Base-by-base conservation (phyloP, 2,797 vertebrate genomes). In the Sebastes steindachneri region DNA sequence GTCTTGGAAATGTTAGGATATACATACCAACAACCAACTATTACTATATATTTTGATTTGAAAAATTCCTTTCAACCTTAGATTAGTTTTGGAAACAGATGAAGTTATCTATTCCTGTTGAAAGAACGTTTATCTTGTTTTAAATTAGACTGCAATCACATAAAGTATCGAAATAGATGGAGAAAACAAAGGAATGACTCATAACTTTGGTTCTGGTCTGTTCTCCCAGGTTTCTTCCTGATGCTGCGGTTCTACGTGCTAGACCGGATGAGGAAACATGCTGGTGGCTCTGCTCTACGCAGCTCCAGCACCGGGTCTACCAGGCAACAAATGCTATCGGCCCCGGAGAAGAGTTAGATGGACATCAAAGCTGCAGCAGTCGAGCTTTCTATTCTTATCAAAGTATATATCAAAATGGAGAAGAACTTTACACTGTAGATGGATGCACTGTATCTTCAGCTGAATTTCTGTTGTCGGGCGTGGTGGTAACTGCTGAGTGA, bases 191-290 rank as follows among this genome's bases (percentile, higher is more conserved):
- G 3, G 1, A 68, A 8, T 65, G 11, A 48, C 7, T 67, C 37
- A 15, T n/a, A 60, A 21, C 21, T 31, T 21, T 73, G n/a, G 17
- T 64, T 68, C 14, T 68, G 17, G 2, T 73, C 53, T 80, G n/a
- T 54, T 23, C 29, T 21, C 10, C 5, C 89, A 96, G 96, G 96
- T 2, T 95, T 96, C 89, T 76, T 96, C 72, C 84, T 96, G 64
- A 95, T 96, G 94, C 81, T 96, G 77, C 94, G 96, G 53, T 95
- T 94, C 93, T 94, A 19, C 45, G 54, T 94, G 72, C 88, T 96
- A 86, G 90, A 94, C 79, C 80, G 88, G 85, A 90, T 96, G 79
- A 80, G 86, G 59, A 94, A 88, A 3, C 84, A 83, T 48, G 31
- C 82, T 0, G 63, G 23, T 0, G 60, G 62, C 8, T 90, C 92